These are phyloP conservation scores for Phalloptychus januarius DNA, from an alignment of 2,797 vertebrate genomes.

Conservation along the genomic window DNA sequence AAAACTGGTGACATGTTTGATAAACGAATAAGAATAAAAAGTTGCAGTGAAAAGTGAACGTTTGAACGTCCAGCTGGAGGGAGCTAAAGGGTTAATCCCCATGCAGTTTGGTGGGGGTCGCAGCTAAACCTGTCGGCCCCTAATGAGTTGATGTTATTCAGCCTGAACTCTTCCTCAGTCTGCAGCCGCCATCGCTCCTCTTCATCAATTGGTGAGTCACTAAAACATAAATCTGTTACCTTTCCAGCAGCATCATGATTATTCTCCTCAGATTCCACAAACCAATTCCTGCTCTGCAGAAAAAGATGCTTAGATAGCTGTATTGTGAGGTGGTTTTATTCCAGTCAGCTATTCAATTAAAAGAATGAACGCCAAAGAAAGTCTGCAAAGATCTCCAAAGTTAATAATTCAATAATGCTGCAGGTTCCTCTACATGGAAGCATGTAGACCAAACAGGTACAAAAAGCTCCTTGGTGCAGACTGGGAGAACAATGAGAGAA, in stretches of 20 bases:
- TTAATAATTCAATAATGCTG: too few species aligned
- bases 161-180: constrained; percentile 8
- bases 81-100: constrained; percentile 40
- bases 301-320: too few species aligned
- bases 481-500: not conserved
- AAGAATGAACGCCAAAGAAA: not conserved
- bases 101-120: not conserved
- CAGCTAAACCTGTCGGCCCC: constrained; percentile 33
- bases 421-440: too few species aligned
- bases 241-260: not conserved
- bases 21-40: not conserved
- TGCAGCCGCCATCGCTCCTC: constrained; percentile 32
- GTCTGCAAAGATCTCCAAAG: not conserved
- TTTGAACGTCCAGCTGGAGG: not conserved
- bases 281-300: not conserved
- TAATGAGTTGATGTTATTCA: constrained; percentile 49
- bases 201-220: constrained; percentile 48
- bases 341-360: not conserved
- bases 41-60: not conserved
- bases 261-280: not conserved
- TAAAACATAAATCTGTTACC: not conserved
- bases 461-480: not conserved
- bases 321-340: not conserved
- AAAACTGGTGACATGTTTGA: not conserved
- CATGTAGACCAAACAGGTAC: not conserved